Conservation (phyloP, 1,140 invertebrate species). For the Acromyrmex echinatior region DNA sequence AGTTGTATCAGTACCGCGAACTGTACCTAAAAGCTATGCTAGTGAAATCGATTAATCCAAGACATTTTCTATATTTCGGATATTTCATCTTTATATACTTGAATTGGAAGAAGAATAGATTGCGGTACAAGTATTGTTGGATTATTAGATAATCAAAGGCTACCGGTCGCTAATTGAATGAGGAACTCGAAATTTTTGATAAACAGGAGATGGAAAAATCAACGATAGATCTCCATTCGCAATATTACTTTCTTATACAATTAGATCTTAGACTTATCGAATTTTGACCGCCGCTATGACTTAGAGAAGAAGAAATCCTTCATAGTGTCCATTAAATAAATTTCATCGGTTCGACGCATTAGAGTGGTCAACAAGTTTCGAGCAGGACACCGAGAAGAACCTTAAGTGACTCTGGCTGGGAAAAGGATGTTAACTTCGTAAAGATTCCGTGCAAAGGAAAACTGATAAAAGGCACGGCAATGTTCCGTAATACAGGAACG, state of each 20-base stretch:
- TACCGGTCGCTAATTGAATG: background rate
- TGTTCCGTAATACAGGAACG: background rate
- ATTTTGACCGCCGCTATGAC: background rate
- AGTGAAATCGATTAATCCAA: constrained; percentile 3
- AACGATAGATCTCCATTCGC: background rate
- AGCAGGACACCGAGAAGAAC: background rate
- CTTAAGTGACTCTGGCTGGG: background rate
- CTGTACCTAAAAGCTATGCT: background rate
- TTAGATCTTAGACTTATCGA: background rate
- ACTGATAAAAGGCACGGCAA: constrained; percentile 18
- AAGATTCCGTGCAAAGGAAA: background rate
- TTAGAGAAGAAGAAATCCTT: background rate
- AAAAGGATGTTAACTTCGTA: constrained; percentile 12
- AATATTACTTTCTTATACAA: background rate
- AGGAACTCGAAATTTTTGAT: background rate
- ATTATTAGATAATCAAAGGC: background rate
- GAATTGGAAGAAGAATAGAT: background rate
- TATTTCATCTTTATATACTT: background rate
- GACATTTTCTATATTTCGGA: background rate
- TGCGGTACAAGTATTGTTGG: background rate
- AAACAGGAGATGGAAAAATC: background rate
- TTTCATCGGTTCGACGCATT: constrained; percentile 2
- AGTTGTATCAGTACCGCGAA: background rate
- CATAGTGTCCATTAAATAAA: background rate
- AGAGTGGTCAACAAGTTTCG: background rate